Percentiles rank a stretch among this genome's conserved stretches.
Evolutionary conservation across 2,797 vertebrate genomes (phyloP).

Genomic region (Phalloptychus januarius): DNA sequence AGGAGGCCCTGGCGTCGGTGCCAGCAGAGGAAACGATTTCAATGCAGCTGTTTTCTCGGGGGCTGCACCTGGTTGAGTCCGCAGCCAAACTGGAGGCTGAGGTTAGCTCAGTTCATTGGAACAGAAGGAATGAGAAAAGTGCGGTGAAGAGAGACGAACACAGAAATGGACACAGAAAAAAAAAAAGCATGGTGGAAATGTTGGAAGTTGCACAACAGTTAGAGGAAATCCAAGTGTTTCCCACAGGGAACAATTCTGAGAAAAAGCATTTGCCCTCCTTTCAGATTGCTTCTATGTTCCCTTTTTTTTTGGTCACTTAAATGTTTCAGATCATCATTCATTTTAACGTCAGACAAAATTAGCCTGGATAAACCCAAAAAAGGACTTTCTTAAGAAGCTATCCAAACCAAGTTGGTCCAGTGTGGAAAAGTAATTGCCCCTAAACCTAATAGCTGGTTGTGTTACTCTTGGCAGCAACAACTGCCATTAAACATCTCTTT

Average conservation of each 20-base stretch:
- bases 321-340: conserved; percentile 1
- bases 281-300: not conserved
- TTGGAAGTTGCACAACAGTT: conserved; percentile 30
- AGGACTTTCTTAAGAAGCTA: not conserved
- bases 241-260: not conserved
- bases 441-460: not conserved
- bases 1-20: conserved; percentile 41
- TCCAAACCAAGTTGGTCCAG: not conserved
- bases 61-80: conserved; percentile 67
- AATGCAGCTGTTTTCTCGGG: conserved; percentile 73
- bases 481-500: not conserved
- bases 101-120: conserved; percentile 60
- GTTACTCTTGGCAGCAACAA: not conserved
- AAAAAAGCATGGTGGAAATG: conserved; percentile 10
- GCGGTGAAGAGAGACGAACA: conserved; percentile 23
- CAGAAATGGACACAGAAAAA: conserved; percentile 6
- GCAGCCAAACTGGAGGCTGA: conserved; percentile 58
- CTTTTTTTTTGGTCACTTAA: not conserved
- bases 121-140: conserved; percentile 31
- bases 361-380: not conserved
- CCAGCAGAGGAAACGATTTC: conserved; percentile 61
- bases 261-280: conserved; percentile 1
- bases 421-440: not conserved
- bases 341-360: not conserved
- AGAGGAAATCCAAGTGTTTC: conserved; percentile 11